phyloP scores from a whole-genome alignment of 2,888 invertebrate species.

The Patella depressa region DNA sequence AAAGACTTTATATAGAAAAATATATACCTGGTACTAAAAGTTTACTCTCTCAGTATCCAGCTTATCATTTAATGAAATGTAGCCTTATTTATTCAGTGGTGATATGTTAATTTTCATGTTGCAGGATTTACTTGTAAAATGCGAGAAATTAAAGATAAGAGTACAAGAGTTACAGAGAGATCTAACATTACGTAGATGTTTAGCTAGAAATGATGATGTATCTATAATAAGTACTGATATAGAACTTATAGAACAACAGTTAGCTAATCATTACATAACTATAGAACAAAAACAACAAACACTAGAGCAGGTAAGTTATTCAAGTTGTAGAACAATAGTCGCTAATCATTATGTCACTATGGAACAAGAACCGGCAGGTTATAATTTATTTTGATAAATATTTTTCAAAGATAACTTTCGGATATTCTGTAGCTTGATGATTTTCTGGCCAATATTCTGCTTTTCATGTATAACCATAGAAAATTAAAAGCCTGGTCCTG shows the following conservation, averaged over 20 bases:
- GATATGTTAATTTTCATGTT: not conserved
- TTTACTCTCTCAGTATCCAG: too few species aligned
- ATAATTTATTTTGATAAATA: not conserved
- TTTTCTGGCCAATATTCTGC: too few species aligned
- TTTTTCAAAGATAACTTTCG: not conserved
- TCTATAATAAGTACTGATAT: slow-evolving; percentile 44
- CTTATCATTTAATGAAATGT: too few species aligned
- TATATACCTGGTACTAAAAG: not conserved
- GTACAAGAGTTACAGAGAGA: slow-evolving; percentile 81
- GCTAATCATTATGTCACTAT: slow-evolving; percentile 51
- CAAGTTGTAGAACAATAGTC: slow-evolving; percentile 47
- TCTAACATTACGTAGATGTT: slow-evolving; percentile 77
- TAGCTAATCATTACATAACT: slow-evolving; percentile 50
- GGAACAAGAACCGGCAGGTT: slow-evolving; percentile 57
- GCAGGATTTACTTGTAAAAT: slow-evolving; percentile 53
- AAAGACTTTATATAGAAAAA: not conserved
- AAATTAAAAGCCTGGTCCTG: too few species aligned
- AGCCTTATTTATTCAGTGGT: too few species aligned
- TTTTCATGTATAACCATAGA: too few species aligned
- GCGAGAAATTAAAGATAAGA: slow-evolving; percentile 68
- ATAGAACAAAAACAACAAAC: slow-evolving; percentile 62
- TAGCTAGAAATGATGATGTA: slow-evolving; percentile 58
- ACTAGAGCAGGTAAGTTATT: slow-evolving; percentile 61
- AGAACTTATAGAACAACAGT: slow-evolving; percentile 44
- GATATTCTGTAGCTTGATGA: too few species aligned